These are phyloP conservation scores for Rhyacophila brunnea DNA, from an alignment of 1,140 invertebrate species.

Conservation along the genomic window DNA sequence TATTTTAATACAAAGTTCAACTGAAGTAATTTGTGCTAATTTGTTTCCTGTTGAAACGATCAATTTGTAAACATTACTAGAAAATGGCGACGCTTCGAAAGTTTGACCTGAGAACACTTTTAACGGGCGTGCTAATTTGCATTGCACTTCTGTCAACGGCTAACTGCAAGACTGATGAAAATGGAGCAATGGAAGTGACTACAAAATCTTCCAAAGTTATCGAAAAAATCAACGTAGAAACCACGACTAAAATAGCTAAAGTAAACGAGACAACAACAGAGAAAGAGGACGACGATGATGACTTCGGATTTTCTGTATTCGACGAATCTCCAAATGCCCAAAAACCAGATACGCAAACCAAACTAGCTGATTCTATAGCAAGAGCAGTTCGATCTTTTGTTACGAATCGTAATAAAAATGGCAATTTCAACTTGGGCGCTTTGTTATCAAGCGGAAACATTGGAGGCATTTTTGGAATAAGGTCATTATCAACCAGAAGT, in stretches of 20 bases:
- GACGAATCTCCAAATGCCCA: conserved; percentile 13
- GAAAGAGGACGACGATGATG: conserved; percentile 24
- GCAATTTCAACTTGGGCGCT: conserved; percentile 9
- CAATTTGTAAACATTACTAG: no score
- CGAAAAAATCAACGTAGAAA: neutral
- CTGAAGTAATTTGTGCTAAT: no score
- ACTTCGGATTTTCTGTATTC: conserved; percentile 27
- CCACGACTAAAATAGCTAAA: conserved; percentile 2
- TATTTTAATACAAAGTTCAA: no score
- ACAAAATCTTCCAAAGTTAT: neutral
- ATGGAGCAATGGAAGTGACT: neutral
- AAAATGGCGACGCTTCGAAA: no score
- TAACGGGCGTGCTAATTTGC: no score
- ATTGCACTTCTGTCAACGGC: no score
- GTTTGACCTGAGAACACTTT: no score
- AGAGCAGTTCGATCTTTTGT: conserved; percentile 20
- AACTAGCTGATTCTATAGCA: conserved; percentile 20
- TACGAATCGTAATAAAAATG: conserved; percentile 8
- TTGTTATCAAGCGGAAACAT: conserved; percentile 13
- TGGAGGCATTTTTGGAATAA: neutral
- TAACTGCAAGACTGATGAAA: neutral
- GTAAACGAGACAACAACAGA: neutral
- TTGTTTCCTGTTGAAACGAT: no score
- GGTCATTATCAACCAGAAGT: conserved; percentile 4
- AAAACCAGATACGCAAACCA: conserved; percentile 13